Conservation (phyloP, 2,113 vertebrate species). For the Pseudorectes ferrugineus region DNA sequence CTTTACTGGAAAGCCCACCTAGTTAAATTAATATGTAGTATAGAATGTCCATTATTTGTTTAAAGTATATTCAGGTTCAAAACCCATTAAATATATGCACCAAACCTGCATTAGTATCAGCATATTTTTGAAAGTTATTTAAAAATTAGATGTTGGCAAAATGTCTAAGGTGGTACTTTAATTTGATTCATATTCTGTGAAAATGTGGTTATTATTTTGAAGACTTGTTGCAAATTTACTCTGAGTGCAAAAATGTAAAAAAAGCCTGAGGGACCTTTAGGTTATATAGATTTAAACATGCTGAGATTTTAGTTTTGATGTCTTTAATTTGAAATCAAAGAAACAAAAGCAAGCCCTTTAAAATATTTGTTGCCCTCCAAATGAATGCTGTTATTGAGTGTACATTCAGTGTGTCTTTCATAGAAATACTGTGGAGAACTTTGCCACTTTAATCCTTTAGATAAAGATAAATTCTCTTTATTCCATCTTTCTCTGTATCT, state of each 20-base stretch:
- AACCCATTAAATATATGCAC: not conserved
- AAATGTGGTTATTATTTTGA: slow-evolving; percentile 7
- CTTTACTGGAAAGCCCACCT: not conserved
- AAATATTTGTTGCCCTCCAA: not conserved
- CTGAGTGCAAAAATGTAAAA: not conserved
- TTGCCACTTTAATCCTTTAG: not conserved
- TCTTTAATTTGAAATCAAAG: not conserved
- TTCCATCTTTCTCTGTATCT: not conserved
- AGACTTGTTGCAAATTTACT: not conserved
- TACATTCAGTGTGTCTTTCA: not conserved
- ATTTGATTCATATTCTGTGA: slow-evolving; percentile 16
- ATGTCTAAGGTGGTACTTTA: not conserved
- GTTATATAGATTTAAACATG: not conserved
- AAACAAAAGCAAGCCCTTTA: not conserved
- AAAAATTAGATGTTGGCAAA: not conserved
- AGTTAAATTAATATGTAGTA: slow-evolving; percentile 32
- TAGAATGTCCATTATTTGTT: slow-evolving; percentile 29
- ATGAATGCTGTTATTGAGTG: not conserved
- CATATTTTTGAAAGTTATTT: slow-evolving; percentile 2
- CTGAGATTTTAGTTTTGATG: not conserved
- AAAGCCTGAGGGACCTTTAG: not conserved
- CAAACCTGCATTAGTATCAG: not conserved
- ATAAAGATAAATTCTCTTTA: not conserved
- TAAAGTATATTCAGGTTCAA: slow-evolving; percentile 39
- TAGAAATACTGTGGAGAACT: not conserved